Evolutionary conservation across 2,888 invertebrate species (phyloP), one percentile per base, ranked within the genome.

Genomic region (Eulithis prunata): DNA sequence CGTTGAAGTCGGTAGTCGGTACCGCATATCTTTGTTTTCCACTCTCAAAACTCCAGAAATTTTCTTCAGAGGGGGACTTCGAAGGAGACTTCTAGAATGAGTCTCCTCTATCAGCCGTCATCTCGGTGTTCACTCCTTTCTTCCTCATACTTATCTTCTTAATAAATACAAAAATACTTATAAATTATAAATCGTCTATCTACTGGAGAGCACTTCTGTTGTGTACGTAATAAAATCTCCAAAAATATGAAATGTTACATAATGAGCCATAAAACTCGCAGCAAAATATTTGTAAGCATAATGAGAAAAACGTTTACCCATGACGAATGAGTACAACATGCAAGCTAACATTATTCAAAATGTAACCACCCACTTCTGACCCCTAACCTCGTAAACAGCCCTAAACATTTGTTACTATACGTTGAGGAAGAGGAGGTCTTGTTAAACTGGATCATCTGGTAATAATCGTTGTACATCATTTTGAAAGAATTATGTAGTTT

Each of bases 251-350:
- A 21, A 49, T 52, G 32, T 32, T 52, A 2, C 52, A 21, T 52
- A 32, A 52, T 21, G 49, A 49, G 49, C 6, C 4, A 14, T 13
- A 45, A 53, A 60, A 68, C 46, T 11, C 43, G n/a, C 43, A 41
- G 47, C 14, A 60, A 60, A 67, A 66, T 67, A 59, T 57, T 41
- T 64, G 52, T 45, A 57, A 38, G 46, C 74, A 69, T 89, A 90
- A 90, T 85, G 89, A 87, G 87, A 78, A 76, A 85, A 87, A 76
- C 88, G 87, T 79, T 90, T 89, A 87, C 79, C 78, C 82, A 86
- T 85, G 89, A 89, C 83, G 82, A 83, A 90, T 88, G 78, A 80
- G 76, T 70, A 72, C 75, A 75, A 76, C 79, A 78, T 82, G 80
- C 77, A 80, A 74, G 71, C 69, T 80, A 78, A 85, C 88, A 86